Conservation (phyloP, 2,797 vertebrate species). For the Pantherophis alleghaniensis region DNA sequence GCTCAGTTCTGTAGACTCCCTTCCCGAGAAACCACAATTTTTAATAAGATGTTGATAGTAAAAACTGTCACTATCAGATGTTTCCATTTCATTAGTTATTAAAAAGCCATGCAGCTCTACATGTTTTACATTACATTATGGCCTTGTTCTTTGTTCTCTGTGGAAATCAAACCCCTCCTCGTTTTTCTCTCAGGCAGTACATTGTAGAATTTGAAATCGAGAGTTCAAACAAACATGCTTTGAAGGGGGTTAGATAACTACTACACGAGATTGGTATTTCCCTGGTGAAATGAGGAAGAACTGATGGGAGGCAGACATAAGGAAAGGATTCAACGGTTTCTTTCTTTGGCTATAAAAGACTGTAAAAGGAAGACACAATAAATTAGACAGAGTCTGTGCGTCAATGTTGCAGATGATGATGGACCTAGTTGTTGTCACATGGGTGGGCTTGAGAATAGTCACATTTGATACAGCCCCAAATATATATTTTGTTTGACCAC, state of each 20-base stretch:
- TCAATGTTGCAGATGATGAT: slow-evolving; percentile 1
- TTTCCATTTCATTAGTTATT: slow-evolving; percentile 11
- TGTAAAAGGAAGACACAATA: neutral
- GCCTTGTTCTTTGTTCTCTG: neutral
- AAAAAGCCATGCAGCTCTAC: slow-evolving; percentile 11
- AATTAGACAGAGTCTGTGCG: slow-evolving; percentile 39
- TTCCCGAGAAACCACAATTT: neutral
- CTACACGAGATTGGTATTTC: neutral
- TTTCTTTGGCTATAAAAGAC: neutral
- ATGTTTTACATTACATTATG: neutral
- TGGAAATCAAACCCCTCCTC: neutral
- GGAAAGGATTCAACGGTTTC: neutral
- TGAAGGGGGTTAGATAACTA: neutral
- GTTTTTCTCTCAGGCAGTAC: neutral
- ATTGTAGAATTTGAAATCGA: neutral
- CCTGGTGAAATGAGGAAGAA: neutral
- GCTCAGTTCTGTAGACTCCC: neutral
- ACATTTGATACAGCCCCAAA: slow-evolving; percentile 43
- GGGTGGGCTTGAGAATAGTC: slow-evolving; percentile 25
- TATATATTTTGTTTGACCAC: slow-evolving; percentile 37
- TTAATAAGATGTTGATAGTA: neutral
- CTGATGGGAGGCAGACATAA: too few species aligned
- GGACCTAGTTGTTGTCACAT: neutral
- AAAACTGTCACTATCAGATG: neutral
- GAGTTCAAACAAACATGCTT: slow-evolving; percentile 5